Evolutionary conservation across 2,888 invertebrate genomes (phyloP).

Genomic region (Anticlea derivata): DNA sequence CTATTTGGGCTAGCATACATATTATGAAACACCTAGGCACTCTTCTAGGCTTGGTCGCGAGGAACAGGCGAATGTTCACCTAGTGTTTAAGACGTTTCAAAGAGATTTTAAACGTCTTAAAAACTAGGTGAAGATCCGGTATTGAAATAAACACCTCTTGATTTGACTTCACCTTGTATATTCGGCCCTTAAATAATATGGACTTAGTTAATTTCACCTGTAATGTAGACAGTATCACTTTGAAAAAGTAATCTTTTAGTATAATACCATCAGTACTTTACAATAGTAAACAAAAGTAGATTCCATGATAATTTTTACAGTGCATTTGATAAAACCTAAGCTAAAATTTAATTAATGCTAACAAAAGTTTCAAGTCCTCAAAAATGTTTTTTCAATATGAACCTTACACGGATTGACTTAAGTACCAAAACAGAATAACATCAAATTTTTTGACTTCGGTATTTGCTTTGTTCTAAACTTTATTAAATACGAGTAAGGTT

Average conservation of each 20-base stretch:
- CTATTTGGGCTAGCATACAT: no score
- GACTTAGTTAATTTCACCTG: no score
- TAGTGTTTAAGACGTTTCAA: no score
- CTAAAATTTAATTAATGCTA: slow-evolving; percentile 18
- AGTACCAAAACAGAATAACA: no score
- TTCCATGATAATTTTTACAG: slow-evolving; percentile 23
- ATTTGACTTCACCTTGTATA: no score
- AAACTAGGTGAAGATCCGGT: no score
- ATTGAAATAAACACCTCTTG: no score
- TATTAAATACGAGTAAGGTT: background rate
- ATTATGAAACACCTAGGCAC: no score
- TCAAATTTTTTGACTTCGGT: background rate
- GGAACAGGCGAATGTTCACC: no score
- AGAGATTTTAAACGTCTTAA: no score
- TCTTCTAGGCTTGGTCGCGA: no score
- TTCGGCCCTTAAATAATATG: no score
- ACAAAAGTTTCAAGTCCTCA: slow-evolving; percentile 14
- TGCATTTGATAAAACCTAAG: slow-evolving; percentile 31
- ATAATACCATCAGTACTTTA: slow-evolving; percentile 26
- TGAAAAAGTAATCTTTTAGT: slow-evolving; percentile 18
- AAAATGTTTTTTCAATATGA: slow-evolving; percentile 6
- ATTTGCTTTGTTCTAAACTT: background rate
- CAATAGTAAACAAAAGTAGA: slow-evolving; percentile 22
- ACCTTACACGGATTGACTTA: background rate
- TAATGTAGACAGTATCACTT: slow-evolving; percentile 19